phyloP scores from a whole-genome alignment of 1,140 invertebrate genomes.

The Plodia interpunctella region DNA sequence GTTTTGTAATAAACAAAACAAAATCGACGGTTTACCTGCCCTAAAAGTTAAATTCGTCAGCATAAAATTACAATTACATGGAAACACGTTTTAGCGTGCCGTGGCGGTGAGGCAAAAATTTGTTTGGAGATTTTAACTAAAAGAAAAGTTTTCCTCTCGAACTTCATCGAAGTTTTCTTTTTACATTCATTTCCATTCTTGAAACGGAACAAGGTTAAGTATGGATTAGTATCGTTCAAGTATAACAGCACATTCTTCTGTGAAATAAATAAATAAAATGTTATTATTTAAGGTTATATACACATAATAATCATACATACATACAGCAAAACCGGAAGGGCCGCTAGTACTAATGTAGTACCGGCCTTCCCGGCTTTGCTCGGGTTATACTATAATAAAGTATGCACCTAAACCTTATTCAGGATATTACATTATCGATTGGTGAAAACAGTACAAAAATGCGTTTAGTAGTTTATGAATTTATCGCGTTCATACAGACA shows the following conservation, averaged over 20 bases:
- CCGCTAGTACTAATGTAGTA: no score
- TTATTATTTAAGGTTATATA: neutral
- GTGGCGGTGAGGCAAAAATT: slow-evolving; percentile 5
- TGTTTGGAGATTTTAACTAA: slow-evolving; percentile 13
- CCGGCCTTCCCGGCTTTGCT: no score
- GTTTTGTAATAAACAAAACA: neutral
- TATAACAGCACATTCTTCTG: no score
- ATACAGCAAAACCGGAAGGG: no score
- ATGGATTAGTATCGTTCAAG: slow-evolving; percentile 1
- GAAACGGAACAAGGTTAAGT: slow-evolving; percentile 11
- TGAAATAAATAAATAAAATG: no score
- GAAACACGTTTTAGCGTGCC: slow-evolving; percentile 1
- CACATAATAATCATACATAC: no score
- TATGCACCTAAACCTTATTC: no score
- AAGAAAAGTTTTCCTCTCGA: slow-evolving; percentile 3
- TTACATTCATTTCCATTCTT: slow-evolving; percentile 11
- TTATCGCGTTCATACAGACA: no score
- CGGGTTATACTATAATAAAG: no score
- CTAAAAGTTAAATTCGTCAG: neutral
- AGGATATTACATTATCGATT: no score
- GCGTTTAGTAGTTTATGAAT: no score
- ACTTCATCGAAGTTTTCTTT: slow-evolving; percentile 12
- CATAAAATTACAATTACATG: neutral
- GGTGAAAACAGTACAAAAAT: no score
- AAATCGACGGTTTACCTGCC: neutral